phyloP scores from a whole-genome alignment of 2,113 vertebrate species.

The Gallinago jamesoni region DNA sequence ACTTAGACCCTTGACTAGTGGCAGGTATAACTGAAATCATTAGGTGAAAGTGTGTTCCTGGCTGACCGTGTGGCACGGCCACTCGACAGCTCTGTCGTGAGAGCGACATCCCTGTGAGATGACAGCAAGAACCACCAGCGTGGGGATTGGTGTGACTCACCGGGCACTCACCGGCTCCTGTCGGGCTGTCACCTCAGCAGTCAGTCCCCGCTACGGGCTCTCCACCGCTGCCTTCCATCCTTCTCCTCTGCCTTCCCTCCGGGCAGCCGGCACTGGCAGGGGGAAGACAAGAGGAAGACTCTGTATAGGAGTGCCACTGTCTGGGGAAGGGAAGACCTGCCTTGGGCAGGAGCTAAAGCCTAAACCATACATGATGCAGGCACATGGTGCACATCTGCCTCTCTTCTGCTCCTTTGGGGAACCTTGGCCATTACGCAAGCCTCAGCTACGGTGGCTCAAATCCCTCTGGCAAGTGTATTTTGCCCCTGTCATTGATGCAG shows the following conservation, averaged over 20 bases:
- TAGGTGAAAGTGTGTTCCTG: accelerated
- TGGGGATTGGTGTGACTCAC: accelerated
- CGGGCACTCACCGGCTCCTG: not conserved
- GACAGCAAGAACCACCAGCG: not conserved
- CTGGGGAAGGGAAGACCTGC: not conserved
- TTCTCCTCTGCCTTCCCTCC: not conserved
- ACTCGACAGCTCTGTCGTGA: not conserved
- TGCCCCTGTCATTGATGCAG: not conserved
- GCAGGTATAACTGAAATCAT: not conserved
- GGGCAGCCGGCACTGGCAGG: not conserved
- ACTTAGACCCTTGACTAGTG: not conserved
- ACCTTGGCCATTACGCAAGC: not conserved
- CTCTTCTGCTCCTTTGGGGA: not conserved
- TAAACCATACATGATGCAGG: accelerated
- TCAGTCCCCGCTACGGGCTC: not conserved
- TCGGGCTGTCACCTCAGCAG: not conserved
- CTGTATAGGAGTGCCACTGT: not conserved
- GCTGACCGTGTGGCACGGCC: accelerated
- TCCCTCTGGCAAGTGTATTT: not conserved
- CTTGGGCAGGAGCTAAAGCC: not conserved
- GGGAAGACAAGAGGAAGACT: not conserved
- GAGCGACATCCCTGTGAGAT: not conserved
- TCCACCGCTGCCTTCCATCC: accelerated
- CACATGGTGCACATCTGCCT: not conserved
- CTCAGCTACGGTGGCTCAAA: not conserved